phyloP scores from a whole-genome alignment of 2,888 invertebrate species.

The Drepanosiphum platanoidis region DNA sequence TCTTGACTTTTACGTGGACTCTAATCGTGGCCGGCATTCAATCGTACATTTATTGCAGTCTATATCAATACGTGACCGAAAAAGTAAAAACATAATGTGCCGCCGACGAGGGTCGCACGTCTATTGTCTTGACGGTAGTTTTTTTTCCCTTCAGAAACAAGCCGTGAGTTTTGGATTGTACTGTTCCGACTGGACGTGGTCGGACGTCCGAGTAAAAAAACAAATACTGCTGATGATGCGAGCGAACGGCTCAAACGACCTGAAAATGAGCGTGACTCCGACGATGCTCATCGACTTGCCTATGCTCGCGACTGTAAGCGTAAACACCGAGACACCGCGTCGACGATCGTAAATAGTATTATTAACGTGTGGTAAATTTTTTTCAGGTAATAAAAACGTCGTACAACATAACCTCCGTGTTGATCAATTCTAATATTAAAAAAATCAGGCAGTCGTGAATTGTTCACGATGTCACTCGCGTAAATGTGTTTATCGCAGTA shows the following conservation, averaged over 20 bases:
- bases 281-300: neutral
- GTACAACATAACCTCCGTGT: neutral
- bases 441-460: neutral
- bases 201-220: neutral
- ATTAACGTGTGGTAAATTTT: neutral
- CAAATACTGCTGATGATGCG: neutral
- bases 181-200: constrained; percentile 9
- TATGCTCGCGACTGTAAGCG: neutral
- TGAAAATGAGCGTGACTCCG: neutral
- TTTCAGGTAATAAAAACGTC: constrained; percentile 17
- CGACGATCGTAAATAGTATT: too few species aligned
- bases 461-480: too few species aligned
- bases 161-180: neutral
- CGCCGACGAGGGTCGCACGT: neutral
- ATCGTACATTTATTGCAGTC: neutral
- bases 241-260: neutral
- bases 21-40: neutral
- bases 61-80: neutral
- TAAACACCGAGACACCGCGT: too few species aligned
- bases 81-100: neutral
- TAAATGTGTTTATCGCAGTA: too few species aligned
- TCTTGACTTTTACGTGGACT: neutral
- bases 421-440: constrained; percentile 3
- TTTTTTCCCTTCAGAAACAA: constrained; percentile 7
- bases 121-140: too few species aligned